Evolutionary conservation across 37 sponge, comb jelly and placozoan species (phyloP), one percentile per base, ranked within the genome.

Genomic region (Oopsacas minuta): DNA sequence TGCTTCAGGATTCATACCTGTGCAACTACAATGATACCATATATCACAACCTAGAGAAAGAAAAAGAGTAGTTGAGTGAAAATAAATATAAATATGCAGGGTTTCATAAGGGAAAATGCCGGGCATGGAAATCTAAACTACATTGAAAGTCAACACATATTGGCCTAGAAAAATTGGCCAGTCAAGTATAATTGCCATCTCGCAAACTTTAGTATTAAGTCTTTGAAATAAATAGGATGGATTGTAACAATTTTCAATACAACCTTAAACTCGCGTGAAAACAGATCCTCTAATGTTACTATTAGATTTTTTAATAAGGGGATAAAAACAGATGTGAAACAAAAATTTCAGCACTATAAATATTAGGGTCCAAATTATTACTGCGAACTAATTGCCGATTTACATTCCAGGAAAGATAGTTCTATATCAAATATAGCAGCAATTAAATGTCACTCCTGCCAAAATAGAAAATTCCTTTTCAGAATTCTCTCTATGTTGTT

Each of bases 1-100:
- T 0, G 95, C 95, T 37, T 83, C 28, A 34, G 87, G 85, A 37
- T 87, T 90, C 91, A 94, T 90, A 0, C 92, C 92, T 36, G 91
- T 88, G 49, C 95, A 94, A 20, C 83, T 12, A 82, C 83, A 30
- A 36, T 36, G 83, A 30, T 37, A 82, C 83, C 39, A 36, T 37
- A 36, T 38, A 8, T 38, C 83, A 30, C 83, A 82, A 20, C 34
- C 34, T 35, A 25, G 8, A 81, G 20, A 81, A 7, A 15, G 17
- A 81, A 81, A 15, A 81, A 51, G 20, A 23, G 22, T 20, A 20
- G 22, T 23, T 22, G 52, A 20, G 22, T 22, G 52, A 22, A 51
- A 23, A 20, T 22, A 51, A 51, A 22, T 51, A 51, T 51, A 51
- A 51, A 51, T 22, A 51, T 22, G 52, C 22, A 20, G 22, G 22